phyloP scores from a whole-genome alignment of 2,797 vertebrate genomes.

The Rhinoraja longicauda region DNA sequence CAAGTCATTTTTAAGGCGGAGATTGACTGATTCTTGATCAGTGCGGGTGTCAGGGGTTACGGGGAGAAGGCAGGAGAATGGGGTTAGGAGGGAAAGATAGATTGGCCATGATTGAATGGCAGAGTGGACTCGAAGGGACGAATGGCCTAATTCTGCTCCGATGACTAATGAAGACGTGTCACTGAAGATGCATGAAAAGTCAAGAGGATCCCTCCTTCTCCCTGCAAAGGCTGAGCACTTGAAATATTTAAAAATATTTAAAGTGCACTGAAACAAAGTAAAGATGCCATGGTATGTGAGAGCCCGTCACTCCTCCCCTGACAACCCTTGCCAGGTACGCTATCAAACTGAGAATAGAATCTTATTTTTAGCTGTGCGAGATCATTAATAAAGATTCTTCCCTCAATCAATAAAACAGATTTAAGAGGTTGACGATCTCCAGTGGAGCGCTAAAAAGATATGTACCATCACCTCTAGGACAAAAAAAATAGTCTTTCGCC shows the following conservation, averaged over 20 bases:
- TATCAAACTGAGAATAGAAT: neutral
- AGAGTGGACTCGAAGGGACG: too few species aligned
- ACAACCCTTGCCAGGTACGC: neutral
- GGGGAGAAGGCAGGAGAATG: too few species aligned
- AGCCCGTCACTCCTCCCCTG: neutral
- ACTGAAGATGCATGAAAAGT: neutral
- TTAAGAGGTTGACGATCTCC: neutral
- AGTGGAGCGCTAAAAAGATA: neutral
- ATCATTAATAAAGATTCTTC: neutral
- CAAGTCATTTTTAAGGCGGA: too few species aligned
- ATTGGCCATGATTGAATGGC: too few species aligned
- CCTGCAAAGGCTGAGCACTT: neutral
- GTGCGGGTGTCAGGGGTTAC: too few species aligned
- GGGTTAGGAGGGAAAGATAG: too few species aligned
- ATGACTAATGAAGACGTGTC: too few species aligned
- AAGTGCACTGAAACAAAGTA: neutral
- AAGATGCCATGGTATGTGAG: neutral
- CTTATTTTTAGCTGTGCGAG: slow-evolving; percentile 13
- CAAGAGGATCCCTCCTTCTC: neutral
- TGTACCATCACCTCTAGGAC: neutral
- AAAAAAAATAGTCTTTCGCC: neutral
- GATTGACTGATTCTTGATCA: too few species aligned
- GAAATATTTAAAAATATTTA: neutral
- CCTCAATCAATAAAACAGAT: neutral
- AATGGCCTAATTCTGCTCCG: too few species aligned